Base-by-base conservation (phyloP, 35 echinoderm and acorn worm species). In the Chiridota heheva region DNA sequence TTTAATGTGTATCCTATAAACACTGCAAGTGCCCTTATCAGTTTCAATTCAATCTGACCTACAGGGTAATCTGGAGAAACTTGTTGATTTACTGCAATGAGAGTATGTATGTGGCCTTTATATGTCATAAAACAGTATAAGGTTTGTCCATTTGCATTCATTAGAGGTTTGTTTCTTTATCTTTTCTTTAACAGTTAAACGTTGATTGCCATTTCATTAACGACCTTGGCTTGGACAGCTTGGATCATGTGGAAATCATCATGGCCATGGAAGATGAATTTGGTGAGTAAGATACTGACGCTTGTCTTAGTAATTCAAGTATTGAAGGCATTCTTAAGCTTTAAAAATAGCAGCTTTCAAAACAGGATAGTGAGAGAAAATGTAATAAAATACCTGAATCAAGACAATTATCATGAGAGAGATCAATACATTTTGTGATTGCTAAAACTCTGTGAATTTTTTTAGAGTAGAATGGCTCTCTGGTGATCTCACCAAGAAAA, bases 211-310 rank as follows among this genome's bases (percentile, higher is more conserved):
- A 89, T 47, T 88, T 91, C 63, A 67, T 84, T 24, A 83, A 92
- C 34, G 93, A 97, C 73, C 75, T 97, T 20, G 89, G 85, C 41
- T 73, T 92, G 27, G 95, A 98, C 66, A 92, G 95, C 82, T 78
- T 98, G 44, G 93, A 98, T 75, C 78, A 82, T 43, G 95, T 91
- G 22, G 95, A 98, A 87, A 88, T 98, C 36, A 85, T 98, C 57
- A 98, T 98, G 95, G 89, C 89, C 3, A 81, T 98, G 49, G 95
- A 98, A 55, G 95, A 98, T 88, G 95, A 98, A 73, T 98, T 98
- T 88, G 95, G 95, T 98, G 76, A 89, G 95, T 70, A 24, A 5
- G 6, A n/a, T 5, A 20, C 26, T 27, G 33, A 28, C 37, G n/a
- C 4, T 4, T 18, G 18, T 31, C 37, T 69, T 4, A 18, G 16